Evolutionary conservation across 2,888 invertebrate species (phyloP).

Genomic region (Sminthurinus aureus): DNA sequence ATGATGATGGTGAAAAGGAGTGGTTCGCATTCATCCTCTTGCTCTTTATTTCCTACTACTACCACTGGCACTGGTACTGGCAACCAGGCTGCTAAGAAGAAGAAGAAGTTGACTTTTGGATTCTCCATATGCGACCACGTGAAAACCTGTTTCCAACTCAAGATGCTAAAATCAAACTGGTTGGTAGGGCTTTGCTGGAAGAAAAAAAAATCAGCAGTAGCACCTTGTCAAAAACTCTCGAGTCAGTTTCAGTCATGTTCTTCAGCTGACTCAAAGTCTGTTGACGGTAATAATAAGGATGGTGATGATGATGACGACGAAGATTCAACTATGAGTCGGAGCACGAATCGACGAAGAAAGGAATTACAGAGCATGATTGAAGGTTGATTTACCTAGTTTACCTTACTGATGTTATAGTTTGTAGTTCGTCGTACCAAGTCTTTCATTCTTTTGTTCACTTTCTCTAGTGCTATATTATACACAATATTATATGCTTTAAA

Average conservation of each 20-base stretch:
- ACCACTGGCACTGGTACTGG: background rate
- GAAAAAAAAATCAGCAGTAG: background rate
- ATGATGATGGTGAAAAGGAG: background rate
- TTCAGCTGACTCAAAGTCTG: background rate
- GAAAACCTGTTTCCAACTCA: constrained; percentile 1
- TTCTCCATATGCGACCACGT: background rate
- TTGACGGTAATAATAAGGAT: no score
- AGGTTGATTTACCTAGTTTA: background rate
- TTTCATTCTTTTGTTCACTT: background rate
- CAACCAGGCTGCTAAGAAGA: background rate
- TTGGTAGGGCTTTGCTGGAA: background rate
- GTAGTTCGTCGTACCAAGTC: no score
- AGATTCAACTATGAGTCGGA: background rate
- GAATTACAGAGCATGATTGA: constrained; percentile 8
- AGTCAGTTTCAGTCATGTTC: background rate
- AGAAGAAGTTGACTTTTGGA: background rate
- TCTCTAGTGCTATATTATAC: background rate
- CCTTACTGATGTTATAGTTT: background rate
- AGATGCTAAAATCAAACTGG: background rate
- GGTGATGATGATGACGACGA: no score
- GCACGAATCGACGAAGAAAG: background rate
- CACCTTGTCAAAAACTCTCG: background rate
- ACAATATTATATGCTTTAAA: background rate
- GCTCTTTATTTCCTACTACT: background rate
- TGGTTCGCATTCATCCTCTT: background rate